phyloP scores from a whole-genome alignment of 1,140 invertebrate genomes.

The Trinorchestia longiramus region DNA sequence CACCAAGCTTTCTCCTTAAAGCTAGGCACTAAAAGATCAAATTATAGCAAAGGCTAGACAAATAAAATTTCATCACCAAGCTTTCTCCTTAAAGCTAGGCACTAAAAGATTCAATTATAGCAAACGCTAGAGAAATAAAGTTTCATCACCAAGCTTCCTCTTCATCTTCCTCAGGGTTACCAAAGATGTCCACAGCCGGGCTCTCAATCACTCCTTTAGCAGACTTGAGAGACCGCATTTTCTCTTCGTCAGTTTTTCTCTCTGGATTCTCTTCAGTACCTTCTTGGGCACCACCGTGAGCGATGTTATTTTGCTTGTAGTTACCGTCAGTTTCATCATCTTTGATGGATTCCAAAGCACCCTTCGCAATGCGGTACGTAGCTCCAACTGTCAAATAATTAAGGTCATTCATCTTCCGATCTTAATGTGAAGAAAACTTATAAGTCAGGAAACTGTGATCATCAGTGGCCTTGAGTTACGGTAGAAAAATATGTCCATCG shows the following conservation, averaged over 20 bases:
- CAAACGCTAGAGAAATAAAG: not conserved
- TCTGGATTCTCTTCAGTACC: not conserved
- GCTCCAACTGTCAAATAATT: not conserved
- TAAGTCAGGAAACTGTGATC: too few relatives aligned
- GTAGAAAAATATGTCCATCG: too few relatives aligned
- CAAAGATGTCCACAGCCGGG: not conserved
- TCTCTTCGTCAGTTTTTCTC: not conserved
- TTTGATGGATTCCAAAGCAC: not conserved
- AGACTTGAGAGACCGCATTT: not conserved
- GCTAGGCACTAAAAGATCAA: too few relatives aligned
- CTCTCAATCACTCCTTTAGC: slow-evolving; percentile 29
- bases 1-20: not conserved
- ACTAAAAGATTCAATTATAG: not conserved
- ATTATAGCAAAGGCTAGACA: too few relatives aligned
- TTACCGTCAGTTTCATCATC: not conserved
- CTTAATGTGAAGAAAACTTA: too few relatives aligned
- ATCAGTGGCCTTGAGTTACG: too few relatives aligned
- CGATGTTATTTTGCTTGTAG: not conserved
- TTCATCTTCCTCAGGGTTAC: slow-evolving; percentile 16
- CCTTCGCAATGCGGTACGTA: not conserved
- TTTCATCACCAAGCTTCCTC: slow-evolving; percentile 40
- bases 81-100: not conserved
- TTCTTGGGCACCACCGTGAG: not conserved
- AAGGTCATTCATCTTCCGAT: not conserved
- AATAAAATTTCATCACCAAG: too few relatives aligned